Evolutionary conservation across 2,888 invertebrate species (phyloP).

Genomic region (Lycocerus yunnanus): DNA sequence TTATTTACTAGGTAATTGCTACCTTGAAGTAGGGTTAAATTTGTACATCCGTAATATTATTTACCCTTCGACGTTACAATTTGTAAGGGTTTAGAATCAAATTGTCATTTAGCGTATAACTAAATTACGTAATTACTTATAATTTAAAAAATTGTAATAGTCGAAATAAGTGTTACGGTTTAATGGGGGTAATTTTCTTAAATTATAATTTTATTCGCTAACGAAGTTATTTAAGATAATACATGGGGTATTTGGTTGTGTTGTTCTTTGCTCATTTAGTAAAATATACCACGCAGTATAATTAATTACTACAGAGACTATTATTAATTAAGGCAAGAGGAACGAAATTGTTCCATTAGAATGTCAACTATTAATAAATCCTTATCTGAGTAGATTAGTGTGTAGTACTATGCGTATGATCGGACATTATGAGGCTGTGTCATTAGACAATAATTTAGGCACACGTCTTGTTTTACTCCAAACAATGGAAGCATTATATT

Average conservation of each 20-base stretch:
- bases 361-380: slow-evolving; percentile 31
- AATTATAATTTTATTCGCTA: background rate
- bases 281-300: slow-evolving; percentile 24
- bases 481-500: slow-evolving; percentile 18
- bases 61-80: background rate
- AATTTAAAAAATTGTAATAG: background rate
- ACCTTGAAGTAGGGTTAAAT: background rate
- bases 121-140: background rate
- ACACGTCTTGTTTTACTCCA: slow-evolving; percentile 8
- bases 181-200: background rate
- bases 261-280: background rate
- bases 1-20: background rate
- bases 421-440: slow-evolving; percentile 30
- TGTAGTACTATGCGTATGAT: slow-evolving; percentile 28
- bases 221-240: background rate
- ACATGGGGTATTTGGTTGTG: slow-evolving; percentile 5
- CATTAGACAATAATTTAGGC: slow-evolving; percentile 24
- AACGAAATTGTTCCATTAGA: slow-evolving; percentile 32
- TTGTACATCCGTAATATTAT: background rate
- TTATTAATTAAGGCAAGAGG: slow-evolving; percentile 27
- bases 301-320: slow-evolving; percentile 29
- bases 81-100: background rate
- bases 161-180: background rate
- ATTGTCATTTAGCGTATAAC: background rate
- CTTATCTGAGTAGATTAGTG: slow-evolving; percentile 29